Conservation (phyloP, 2,113 vertebrate genomes). For the Callorhinus ursinus region DNA sequence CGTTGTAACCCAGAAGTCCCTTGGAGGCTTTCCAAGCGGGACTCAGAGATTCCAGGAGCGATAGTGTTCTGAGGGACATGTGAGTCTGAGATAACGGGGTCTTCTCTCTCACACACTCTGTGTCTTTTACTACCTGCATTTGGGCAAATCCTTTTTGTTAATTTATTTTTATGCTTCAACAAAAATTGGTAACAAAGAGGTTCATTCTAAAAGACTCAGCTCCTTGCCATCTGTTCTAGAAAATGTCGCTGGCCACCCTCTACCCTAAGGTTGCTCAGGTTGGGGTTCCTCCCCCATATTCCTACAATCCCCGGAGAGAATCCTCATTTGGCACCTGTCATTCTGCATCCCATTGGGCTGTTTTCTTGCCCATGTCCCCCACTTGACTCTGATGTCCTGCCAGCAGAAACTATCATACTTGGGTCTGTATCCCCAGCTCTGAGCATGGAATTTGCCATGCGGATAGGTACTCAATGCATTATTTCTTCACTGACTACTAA, state of each 20-base stretch:
- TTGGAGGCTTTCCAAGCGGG: background rate
- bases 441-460: background rate
- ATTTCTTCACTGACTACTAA: background rate
- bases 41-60: background rate
- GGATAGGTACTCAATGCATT: background rate
- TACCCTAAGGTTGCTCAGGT: background rate
- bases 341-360: background rate
- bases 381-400: background rate
- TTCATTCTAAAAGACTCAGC: background rate
- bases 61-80: background rate
- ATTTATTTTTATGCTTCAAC: slow-evolving; percentile 24
- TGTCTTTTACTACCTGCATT: background rate
- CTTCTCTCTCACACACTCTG: background rate
- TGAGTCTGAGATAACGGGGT: background rate
- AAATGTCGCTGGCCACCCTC: background rate
- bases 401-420: background rate
- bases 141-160: background rate
- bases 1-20: slow-evolving; percentile 41
- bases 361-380: background rate
- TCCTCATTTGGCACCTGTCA: background rate
- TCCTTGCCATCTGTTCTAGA: background rate
- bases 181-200: slow-evolving; percentile 2
- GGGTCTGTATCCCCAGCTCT: background rate
- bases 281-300: background rate
- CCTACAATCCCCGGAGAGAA: background rate